Base-by-base conservation (phyloP, 2,113 vertebrate species). In the Charadrius vociferus region DNA sequence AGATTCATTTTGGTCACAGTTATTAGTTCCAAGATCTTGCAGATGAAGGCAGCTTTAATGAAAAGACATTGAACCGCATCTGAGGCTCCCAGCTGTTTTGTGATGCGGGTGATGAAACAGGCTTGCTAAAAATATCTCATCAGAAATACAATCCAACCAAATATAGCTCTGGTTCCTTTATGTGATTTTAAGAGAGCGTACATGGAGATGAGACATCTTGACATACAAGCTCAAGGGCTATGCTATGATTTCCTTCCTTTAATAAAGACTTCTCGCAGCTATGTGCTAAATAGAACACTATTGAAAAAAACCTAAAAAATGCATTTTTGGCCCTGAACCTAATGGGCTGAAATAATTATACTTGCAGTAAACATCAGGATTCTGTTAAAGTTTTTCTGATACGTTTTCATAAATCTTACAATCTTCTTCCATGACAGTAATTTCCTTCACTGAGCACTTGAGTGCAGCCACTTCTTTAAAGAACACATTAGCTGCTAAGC, bases 51-150 rank as follows among this genome's bases (percentile, higher is more conserved):
- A 78, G 26, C 45, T 71, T 95, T 77, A 85, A 88, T 67, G 89
- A 91, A 95, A 94, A 97, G 80, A 92, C 30, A 71, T 29, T 71
- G 79, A 96, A 91, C 72, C 1, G 0, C 72, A 81, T 86, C 70
- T 90, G 43, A 10, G 73, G 59, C 74, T 96, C 67, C 62, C 81
- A 88, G 82, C 73, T 96, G 89, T 81, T 96, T 87, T 55, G 62
- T 59, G 55, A 91, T 81, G 65, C 0, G 4, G 74, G 30, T 94
- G 81, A 96, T 90, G 49, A 88, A 97, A 93, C 45, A 94, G 66
- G 19, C 34, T 66, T 93, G 65, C 50, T 97, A 97, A 97, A 98
- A 98, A 95, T 95, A 87, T 34, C 88, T 95, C 92, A 96, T 93
- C 82, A 94, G 75, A 98, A 97, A 87, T 58, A 93, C 12, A 24